phyloP scores from a whole-genome alignment of 2,113 vertebrate genomes.

The Arvicanthis niloticus region DNA sequence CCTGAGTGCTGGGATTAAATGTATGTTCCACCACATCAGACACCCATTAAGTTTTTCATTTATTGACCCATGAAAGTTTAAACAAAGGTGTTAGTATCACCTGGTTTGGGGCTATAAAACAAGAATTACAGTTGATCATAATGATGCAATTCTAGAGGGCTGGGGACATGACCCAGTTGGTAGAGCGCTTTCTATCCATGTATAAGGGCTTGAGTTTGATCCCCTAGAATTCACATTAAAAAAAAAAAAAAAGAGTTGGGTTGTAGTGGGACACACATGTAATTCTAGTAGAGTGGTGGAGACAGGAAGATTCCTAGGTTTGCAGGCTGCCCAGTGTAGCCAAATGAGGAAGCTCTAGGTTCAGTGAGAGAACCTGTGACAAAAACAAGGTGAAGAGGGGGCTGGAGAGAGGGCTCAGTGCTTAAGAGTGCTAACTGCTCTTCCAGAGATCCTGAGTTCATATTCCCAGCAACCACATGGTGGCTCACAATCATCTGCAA shows the following conservation, averaged over 20 bases:
- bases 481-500: too few species aligned
- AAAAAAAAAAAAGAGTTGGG: not conserved
- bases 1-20: not conserved
- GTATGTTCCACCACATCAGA: not conserved
- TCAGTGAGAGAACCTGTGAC: not conserved
- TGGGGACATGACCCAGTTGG: not conserved
- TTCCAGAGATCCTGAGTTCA: too few species aligned
- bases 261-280: not conserved
- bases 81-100: constrained; percentile 12
- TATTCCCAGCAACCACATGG: too few species aligned
- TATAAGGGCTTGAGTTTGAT: not conserved
- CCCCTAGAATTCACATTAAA: not conserved
- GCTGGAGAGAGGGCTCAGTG: too few species aligned
- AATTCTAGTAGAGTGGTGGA: not conserved
- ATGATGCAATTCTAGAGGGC: not conserved
- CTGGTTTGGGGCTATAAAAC: not conserved
- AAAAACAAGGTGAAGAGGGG: not conserved
- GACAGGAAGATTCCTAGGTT: not conserved
- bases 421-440: too few species aligned
- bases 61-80: not conserved
- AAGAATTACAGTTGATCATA: constrained; percentile 20
- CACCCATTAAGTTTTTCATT: not conserved
- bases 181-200: not conserved
- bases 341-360: not conserved
- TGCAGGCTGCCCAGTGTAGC: not conserved